Evolutionary conservation across 2,113 vertebrate genomes (phyloP), one percentile per base, ranked within the genome.

Genomic region (Tachuris rubrigastra): DNA sequence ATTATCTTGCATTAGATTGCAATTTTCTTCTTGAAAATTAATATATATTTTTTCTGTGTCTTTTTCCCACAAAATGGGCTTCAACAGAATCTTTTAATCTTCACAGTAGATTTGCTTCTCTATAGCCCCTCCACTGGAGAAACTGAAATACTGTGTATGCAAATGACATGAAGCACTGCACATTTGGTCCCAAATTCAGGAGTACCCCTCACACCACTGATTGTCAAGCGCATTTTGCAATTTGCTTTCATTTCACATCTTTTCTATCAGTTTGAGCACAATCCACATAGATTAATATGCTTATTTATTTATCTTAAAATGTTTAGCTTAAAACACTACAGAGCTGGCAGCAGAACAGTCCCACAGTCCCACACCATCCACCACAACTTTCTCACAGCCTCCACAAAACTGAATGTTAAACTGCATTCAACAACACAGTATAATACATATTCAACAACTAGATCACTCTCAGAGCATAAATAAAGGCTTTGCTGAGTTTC

Each of bases 251-350:
- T 75, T 90, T 81, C 41, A 50, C 33, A 79, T 89, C 60, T 95
- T 92, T 94, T 87, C 73, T 73, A 72, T 93, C 83, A 91, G 81
- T 39, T 82, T 8, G 3, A 79, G 49, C 42, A 87, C 85, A 91
- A 84, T 72, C 81, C 72, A 89, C 88, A 85, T 42, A 91, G 88
- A 96, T 82, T 72, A 84, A 87, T 71, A 73, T n/a, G 39, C 49
- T 89, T 80, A 91, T 92, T 91, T 96, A 90, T 90, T 93, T 96
- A 90, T 95, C 27, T 89, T 78, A 73, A 4, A 92, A n/a, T 6
- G 1, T 82, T 92, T 94, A 92, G 91, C 68, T 90, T 89, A 87
- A 87, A 94, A 89, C 49, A 85, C 88, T 68, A 85, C 83, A 90
- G 63, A 89, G 69, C 56, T 96, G 95, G 92, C 65, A 93, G 66